Evolutionary conservation across 2,888 invertebrate species (phyloP), one percentile per base, ranked within the genome.

Genomic region (Tenthredo livida): DNA sequence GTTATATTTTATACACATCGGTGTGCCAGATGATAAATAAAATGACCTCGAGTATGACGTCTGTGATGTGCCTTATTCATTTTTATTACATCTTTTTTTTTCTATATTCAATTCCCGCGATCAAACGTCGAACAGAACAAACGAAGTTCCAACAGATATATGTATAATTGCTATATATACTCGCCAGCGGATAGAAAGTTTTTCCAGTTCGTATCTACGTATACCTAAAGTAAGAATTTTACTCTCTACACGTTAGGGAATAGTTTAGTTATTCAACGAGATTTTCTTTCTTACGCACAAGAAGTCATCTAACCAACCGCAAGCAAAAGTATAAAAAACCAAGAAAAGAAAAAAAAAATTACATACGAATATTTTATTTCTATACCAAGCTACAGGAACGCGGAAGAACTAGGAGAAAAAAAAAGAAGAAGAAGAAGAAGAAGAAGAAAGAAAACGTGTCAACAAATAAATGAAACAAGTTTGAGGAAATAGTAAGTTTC

Each of bases 171-270:
- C 67, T 33, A 33, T 67, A 33, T 67, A 33, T 29, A 33, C 67
- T 67, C 21, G 61, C 33, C 17, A 33, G 33, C 33, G 33, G 67
- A 67, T 73, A 73, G 73, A 73, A 73, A 73, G 73, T 73, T 73
- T 73, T 73, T 73, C 73, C 73, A 43, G n/a, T 25, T 21, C n/a
- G 73, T 43, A 72, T 29, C 17, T 3, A 25, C 4, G 4, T 33
- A 37, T 21, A 29, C 1, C 29, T 29, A 29, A 21, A 43, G 25
- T 43, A n/a, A 43, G 43, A 73, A 73, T 73, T 73, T 40, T 73
- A 73, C 73, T 73, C 73, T 73, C 73, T 73, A 73, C 17, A 73
- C 17, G 21, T 73, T 67, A 25, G 17, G 43, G 43, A 21, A 37
- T n/a, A 70, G n/a, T n/a, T n/a, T 17, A 17, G 37, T 70, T 37